Evolutionary conservation across 2,888 invertebrate genomes (phyloP).

Genomic region (Mythimna lalbum): DNA sequence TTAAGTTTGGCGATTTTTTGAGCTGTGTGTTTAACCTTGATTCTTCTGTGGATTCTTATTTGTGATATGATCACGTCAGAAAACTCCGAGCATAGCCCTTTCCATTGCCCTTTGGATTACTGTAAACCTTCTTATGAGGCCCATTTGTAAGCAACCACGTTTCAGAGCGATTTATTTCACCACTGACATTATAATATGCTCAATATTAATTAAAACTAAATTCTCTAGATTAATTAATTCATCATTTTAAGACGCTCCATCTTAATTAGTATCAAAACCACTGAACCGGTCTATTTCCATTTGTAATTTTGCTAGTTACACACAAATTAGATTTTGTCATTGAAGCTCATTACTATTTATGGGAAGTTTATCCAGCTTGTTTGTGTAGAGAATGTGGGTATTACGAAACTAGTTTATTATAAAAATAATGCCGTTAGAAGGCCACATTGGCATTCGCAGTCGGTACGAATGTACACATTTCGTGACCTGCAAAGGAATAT

Average conservation of each 20-base stretch:
- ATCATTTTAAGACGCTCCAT: conserved; percentile 22
- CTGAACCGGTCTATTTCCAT: conserved; percentile 13
- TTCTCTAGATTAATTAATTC: conserved; percentile 16
- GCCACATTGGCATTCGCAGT: conserved; percentile 56
- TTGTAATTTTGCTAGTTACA: not conserved
- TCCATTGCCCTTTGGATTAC: no score
- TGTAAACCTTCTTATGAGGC: no score
- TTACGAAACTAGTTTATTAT: conserved; percentile 30
- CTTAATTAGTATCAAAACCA: conserved; percentile 18
- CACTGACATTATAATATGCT: not conserved
- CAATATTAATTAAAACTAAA: conserved; percentile 15
- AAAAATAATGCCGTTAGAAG: conserved; percentile 41
- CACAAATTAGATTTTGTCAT: conserved; percentile 15
- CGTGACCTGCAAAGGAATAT: conserved; percentile 55
- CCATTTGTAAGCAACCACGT: no score
- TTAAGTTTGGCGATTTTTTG: no score
- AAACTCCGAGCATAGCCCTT: no score
- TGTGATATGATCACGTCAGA: no score
- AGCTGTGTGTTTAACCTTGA: no score
- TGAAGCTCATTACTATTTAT: conserved; percentile 17
- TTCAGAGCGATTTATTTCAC: no score
- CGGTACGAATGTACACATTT: conserved; percentile 46
- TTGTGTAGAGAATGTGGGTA: not conserved
- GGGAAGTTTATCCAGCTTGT: not conserved
- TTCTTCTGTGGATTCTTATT: no score